Base-by-base conservation (phyloP, 2,797 vertebrate genomes). In the Dromococcyx pavoninus region DNA sequence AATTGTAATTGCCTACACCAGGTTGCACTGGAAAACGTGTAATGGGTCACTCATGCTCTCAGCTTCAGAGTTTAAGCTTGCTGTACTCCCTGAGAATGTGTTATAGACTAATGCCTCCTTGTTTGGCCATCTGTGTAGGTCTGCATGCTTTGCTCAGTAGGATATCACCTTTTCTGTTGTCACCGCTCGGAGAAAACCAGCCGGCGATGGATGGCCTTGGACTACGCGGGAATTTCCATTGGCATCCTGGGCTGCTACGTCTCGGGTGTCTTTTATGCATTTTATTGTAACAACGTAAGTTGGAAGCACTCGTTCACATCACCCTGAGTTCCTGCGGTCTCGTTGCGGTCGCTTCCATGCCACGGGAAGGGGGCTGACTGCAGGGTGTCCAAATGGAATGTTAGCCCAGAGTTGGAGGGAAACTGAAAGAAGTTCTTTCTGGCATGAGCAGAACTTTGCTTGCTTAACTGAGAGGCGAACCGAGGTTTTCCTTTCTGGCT, bases 191-290 rank as follows among this genome's bases (percentile, higher is more conserved):
- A 99, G 97, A 99, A 99, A 97, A 99, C 99, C 35, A 98, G 99
- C 94, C 98, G 99, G 33, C 98, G 99, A 92, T 99, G 99, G 99
- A 99, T 99, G 99, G 99, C 99, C 0, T 96, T 99, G 94, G 99
- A 99, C 94, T 99, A 99, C 1, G 99, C 99, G 0, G 99, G 99
- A 5, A 98, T 99, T 90, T 99, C 99, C 94, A 98, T 99, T 4
- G 99, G 99, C 43, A 99, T 99, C 96, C 97, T 99, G 96, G 99
- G 99, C 95, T 99, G 99, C 96, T 99, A 99, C 4, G 99, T 99
- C n/a, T 99, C 99, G 0, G 99, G 99, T 65, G 98, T 99, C 51
- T 99, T 99, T 98, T 99, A 99, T 57, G 99, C 99, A 10, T 99
- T 99, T 97, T 99, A 99, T 93, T 99, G 99, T 96, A 99, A 98